Evolutionary conservation across 2,888 invertebrate species (phyloP).

Genomic region (Megastigmus dorsalis): DNA sequence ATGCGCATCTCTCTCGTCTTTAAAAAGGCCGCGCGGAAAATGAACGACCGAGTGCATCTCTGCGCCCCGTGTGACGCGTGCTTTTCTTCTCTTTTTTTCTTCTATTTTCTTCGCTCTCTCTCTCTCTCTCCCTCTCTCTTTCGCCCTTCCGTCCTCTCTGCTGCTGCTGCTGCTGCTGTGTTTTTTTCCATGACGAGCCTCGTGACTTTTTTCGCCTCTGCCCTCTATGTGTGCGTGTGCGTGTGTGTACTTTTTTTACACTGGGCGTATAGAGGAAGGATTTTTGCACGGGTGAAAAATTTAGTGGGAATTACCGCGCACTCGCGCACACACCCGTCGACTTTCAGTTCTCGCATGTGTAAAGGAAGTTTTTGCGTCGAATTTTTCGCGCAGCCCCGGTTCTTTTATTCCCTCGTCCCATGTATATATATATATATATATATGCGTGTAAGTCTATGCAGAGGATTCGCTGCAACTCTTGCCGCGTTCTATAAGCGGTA

Average conservation of each 20-base stretch:
- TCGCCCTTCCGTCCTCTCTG: neutral
- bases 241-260: too few relatives aligned
- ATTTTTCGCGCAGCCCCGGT: conserved; percentile 12
- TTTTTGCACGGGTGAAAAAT: conserved; percentile 46
- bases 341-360: neutral
- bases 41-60: conserved; percentile 63
- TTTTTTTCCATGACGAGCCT: conserved; percentile 17
- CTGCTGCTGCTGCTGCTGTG: neutral
- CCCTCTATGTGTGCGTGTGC: neutral
- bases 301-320: conserved; percentile 37
- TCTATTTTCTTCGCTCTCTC: conserved; percentile 13
- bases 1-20: conserved; percentile 54
- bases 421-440: too few relatives aligned
- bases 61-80: conserved; percentile 5
- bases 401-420: too few relatives aligned
- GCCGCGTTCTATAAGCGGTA: too few relatives aligned
- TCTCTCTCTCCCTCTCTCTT: neutral
- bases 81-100: conserved; percentile 10
- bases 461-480: too few relatives aligned
- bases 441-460: too few relatives aligned
- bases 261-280: neutral
- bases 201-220: neutral
- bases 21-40: conserved; percentile 73
- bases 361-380: neutral
- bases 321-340: neutral